Percentiles rank a stretch among this genome's conserved stretches.
phyloP scores from a whole-genome alignment of 2,113 vertebrate genomes.

The Neolamprologus toae region DNA sequence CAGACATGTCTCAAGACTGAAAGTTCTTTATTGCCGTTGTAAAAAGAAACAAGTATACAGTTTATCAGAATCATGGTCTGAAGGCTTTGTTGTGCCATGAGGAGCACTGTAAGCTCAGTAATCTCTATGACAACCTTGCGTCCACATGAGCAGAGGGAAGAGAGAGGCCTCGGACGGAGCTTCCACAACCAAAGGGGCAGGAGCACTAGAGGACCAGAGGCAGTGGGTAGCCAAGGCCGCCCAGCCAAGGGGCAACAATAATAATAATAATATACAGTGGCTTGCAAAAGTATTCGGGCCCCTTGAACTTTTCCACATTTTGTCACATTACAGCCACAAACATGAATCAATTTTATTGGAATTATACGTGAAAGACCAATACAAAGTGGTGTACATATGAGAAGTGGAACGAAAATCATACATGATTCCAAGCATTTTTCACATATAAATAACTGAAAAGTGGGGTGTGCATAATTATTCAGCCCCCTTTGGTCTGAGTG shows the following conservation, averaged over 20 bases:
- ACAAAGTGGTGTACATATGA: no score
- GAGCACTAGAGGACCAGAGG: not conserved
- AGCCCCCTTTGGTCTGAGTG: no score
- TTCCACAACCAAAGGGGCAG: not conserved
- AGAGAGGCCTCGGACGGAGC: not conserved
- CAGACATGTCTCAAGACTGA: not conserved
- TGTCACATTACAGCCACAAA: not conserved
- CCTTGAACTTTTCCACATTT: not conserved
- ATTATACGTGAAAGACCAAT: accelerated
- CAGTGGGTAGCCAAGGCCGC: not conserved
- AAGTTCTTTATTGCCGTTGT: not conserved
- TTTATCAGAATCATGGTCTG: not conserved
- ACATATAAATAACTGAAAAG: accelerated
- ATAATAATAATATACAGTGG: not conserved
- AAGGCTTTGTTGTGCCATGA: not conserved
- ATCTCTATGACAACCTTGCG: not conserved
- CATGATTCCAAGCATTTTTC: no score
- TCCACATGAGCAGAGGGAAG: not conserved
- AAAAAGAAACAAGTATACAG: not conserved
- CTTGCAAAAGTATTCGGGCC: not conserved
- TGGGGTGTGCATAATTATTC: no score
- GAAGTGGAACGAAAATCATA: no score
- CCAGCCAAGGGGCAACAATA: not conserved
- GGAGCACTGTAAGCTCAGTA: not conserved
- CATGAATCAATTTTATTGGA: not conserved